Conservation (phyloP, 1,140 invertebrate species). For the Heliconius congener region DNA sequence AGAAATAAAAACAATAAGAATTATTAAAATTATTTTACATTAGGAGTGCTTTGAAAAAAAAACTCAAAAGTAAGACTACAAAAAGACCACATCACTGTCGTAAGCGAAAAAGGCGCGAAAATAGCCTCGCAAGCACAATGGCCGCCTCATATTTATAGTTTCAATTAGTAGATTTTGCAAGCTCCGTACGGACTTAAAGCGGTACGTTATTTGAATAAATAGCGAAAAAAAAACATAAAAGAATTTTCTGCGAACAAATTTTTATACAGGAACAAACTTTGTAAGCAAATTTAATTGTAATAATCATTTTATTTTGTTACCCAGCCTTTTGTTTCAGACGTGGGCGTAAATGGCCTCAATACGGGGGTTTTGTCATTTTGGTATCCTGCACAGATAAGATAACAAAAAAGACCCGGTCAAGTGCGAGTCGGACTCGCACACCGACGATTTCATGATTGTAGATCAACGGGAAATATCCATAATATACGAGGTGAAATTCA, state of each 20-base stretch:
- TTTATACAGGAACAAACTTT: conserved; percentile 12
- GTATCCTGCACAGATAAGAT: conserved; percentile 19
- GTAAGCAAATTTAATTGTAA: conserved; percentile 14
- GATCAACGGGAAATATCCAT: too few relatives aligned
- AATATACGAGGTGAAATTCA: too few relatives aligned
- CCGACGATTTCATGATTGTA: too few relatives aligned
- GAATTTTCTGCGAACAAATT: conserved; percentile 5
- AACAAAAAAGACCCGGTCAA: neutral
- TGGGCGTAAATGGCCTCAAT: conserved; percentile 14
- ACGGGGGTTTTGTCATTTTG: conserved; percentile 15
- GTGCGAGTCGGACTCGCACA: too few relatives aligned
- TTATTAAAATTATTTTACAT: neutral
- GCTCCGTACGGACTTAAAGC: conserved; percentile 50
- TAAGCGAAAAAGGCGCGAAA: conserved; percentile 56
- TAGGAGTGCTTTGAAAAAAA: neutral
- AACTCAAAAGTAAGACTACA: neutral
- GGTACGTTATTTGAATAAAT: conserved; percentile 52
- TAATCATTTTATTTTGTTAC: conserved; percentile 5
- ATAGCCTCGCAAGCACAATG: conserved; percentile 54
- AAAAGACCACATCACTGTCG: conserved; percentile 31
- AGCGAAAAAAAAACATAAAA: conserved; percentile 51
- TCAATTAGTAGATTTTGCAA: conserved; percentile 70
- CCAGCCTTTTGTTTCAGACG: conserved; percentile 1
- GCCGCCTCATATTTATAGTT: conserved; percentile 71
- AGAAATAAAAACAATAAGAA: neutral